These are phyloP conservation scores for Menidia menidia DNA, from an alignment of 2,797 vertebrate genomes.

Conservation along the genomic window DNA sequence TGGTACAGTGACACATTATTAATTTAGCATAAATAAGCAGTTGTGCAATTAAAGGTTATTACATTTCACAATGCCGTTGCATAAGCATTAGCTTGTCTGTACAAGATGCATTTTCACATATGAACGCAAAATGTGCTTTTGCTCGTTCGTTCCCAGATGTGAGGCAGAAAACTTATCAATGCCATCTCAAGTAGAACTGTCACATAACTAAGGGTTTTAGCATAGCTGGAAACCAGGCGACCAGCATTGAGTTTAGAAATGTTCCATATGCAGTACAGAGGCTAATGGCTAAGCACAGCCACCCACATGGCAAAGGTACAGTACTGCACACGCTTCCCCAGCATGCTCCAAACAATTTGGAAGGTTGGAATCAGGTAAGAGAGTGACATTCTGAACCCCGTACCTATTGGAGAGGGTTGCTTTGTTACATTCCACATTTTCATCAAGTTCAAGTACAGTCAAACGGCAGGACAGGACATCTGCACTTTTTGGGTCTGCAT, in stretches of 20 bases:
- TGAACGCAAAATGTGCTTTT: slow-evolving; percentile 72
- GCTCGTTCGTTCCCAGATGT: slow-evolving; percentile 47
- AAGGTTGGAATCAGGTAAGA: slow-evolving; percentile 44
- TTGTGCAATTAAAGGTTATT: slow-evolving; percentile 75
- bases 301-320: slow-evolving; percentile 61
- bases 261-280: slow-evolving; percentile 61
- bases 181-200: slow-evolving; percentile 48
- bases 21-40: slow-evolving; percentile 73
- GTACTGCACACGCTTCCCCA: slow-evolving; percentile 56
- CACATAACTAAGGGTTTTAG: slow-evolving; percentile 38
- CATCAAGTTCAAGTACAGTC: slow-evolving; percentile 63
- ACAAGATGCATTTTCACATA: slow-evolving; percentile 76
- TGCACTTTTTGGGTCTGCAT: slow-evolving; percentile 69
- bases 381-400: slow-evolving; percentile 53
- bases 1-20: slow-evolving; percentile 73
- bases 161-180: slow-evolving; percentile 37
- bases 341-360: slow-evolving; percentile 58
- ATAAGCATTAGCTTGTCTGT: slow-evolving; percentile 74
- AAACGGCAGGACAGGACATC: slow-evolving; percentile 60
- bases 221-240: slow-evolving; percentile 36
- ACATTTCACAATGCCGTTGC: slow-evolving; percentile 75
- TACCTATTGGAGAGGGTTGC: slow-evolving; percentile 56
- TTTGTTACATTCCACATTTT: slow-evolving; percentile 75
- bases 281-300: slow-evolving; percentile 58
- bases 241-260: slow-evolving; percentile 44